A percentile compares a stretch with the other conserved stretches of the same genome.
Evolutionary conservation across 2,797 vertebrate species (phyloP).

Genomic region (Falco biarmicus): DNA sequence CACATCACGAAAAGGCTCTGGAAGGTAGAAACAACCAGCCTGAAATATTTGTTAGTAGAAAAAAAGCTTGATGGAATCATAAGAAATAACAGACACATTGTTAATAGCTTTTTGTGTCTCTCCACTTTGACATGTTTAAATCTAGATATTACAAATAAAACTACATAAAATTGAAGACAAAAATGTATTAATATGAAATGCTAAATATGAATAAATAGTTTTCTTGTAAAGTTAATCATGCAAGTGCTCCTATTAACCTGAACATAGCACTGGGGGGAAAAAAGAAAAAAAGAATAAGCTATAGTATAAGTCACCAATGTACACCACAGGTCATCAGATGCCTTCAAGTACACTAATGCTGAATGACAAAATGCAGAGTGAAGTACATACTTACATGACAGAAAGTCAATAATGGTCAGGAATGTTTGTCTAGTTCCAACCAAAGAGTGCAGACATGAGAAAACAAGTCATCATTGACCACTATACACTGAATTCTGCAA

Average conservation of each 20-base stretch:
- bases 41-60: neutral
- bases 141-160: neutral
- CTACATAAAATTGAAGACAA: neutral
- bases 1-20: neutral
- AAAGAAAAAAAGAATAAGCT: neutral
- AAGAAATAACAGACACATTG: neutral
- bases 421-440: neutral
- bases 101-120: neutral
- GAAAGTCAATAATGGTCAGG: neutral
- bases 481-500: neutral
- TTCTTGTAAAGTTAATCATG: neutral
- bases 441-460: neutral
- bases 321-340: neutral
- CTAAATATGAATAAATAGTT: neutral
- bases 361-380: neutral
- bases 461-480: neutral
- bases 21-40: neutral
- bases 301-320: neutral
- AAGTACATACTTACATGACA: neutral
- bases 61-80: neutral
- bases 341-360: neutral
- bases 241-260: neutral
- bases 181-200: neutral
- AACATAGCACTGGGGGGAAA: neutral
- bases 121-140: neutral